Conservation (phyloP, 2,888 invertebrate genomes). For the Nemotelus pantherinus region DNA sequence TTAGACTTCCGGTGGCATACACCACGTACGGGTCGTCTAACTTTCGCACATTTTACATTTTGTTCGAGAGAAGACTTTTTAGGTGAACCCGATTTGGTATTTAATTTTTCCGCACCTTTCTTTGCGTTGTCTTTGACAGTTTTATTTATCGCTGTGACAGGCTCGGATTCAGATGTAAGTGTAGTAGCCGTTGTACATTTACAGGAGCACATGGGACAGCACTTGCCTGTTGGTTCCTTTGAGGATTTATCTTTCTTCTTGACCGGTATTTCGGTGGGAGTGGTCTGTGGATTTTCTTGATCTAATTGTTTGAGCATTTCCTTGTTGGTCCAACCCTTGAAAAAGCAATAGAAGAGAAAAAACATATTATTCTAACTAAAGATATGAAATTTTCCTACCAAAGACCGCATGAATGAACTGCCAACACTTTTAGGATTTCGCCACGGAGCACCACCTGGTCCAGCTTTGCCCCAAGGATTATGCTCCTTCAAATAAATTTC, state of each 20-base stretch:
- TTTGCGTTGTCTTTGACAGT: conserved; percentile 37
- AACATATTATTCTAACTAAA: conserved; percentile 28
- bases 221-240: conserved; percentile 53
- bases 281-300: conserved; percentile 62
- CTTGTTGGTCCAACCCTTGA: conserved; percentile 64
- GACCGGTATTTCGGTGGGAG: conserved; percentile 58
- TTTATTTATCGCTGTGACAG: conserved; percentile 49
- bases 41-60: not conserved
- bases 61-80: not conserved
- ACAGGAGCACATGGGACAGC: conserved; percentile 62
- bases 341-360: conserved; percentile 18
- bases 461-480: conserved; percentile 62
- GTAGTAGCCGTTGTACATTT: conserved; percentile 56
- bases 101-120: not conserved
- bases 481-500: conserved; percentile 46
- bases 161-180: conserved; percentile 53
- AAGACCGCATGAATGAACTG: conserved; percentile 78
- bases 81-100: conserved; percentile 37
- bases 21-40: conserved; percentile 6
- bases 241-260: conserved; percentile 19
- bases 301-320: conserved; percentile 63
- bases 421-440: conserved; percentile 78
- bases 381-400: conserved; percentile 68
- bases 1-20: conserved; percentile 2
- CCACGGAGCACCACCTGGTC: conserved; percentile 76